Evolutionary conservation across 2,113 vertebrate species (phyloP).

Genomic region (Lophius piscatorius): DNA sequence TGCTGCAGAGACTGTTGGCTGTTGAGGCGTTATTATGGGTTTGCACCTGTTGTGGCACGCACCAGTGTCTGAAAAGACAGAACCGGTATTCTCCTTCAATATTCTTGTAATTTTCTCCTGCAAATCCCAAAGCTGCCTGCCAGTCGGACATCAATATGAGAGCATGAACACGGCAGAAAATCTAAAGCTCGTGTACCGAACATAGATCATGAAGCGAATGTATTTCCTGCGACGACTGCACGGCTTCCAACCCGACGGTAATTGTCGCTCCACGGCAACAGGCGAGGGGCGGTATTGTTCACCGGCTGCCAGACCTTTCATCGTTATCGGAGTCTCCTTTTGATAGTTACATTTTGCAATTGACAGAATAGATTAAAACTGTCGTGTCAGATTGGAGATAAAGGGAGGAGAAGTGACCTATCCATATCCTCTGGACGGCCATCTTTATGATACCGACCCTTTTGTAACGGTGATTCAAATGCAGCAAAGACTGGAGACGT

Average conservation of each 20-base stretch:
- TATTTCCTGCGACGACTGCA: slow-evolving; percentile 25
- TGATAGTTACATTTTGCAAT: slow-evolving; percentile 41
- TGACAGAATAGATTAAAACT: slow-evolving; percentile 45
- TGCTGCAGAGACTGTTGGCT: slow-evolving; percentile 20
- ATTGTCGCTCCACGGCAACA: slow-evolving; percentile 20
- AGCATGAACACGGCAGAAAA: slow-evolving; percentile 27
- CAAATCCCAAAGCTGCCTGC: slow-evolving; percentile 19
- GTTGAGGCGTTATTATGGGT: slow-evolving; percentile 34
- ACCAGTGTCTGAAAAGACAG: slow-evolving; percentile 14
- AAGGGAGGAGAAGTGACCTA: slow-evolving; percentile 26
- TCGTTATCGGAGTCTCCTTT: slow-evolving; percentile 17
- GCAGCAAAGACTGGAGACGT: not conserved
- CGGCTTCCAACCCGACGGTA: slow-evolving; percentile 45
- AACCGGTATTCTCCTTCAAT: slow-evolving; percentile 36
- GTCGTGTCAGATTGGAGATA: slow-evolving; percentile 32
- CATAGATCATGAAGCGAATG: slow-evolving; percentile 31
- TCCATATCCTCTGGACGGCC: slow-evolving; percentile 4
- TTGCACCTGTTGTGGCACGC: slow-evolving; percentile 37
- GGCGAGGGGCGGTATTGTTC: slow-evolving; percentile 14
- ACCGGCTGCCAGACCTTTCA: slow-evolving; percentile 19
- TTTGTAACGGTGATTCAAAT: not conserved
- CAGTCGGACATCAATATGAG: slow-evolving; percentile 31
- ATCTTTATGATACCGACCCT: slow-evolving; percentile 18
- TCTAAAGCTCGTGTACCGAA: slow-evolving; percentile 15
- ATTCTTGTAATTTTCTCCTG: slow-evolving; percentile 56